Evolutionary conservation across 2,797 vertebrate genomes (phyloP).

Genomic region (Mus minutoides): DNA sequence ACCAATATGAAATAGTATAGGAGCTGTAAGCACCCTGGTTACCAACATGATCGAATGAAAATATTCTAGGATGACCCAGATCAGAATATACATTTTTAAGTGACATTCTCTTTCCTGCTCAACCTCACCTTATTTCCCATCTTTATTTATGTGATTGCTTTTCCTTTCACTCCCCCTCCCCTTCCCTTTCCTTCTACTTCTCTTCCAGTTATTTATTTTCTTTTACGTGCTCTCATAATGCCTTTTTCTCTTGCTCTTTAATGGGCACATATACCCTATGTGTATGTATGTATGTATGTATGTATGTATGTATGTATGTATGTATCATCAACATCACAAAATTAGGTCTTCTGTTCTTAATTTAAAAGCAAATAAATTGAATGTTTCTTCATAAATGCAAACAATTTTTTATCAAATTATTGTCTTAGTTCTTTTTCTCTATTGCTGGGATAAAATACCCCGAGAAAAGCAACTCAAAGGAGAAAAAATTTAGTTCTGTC

Average conservation of each 20-base stretch:
- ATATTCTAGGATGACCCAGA: not conserved
- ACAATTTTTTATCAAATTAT: not conserved
- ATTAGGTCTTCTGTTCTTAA: not conserved
- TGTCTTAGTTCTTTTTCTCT: not conserved
- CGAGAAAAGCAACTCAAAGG: not conserved
- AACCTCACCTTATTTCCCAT: not conserved
- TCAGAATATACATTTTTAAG: not conserved
- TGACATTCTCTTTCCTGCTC: not conserved
- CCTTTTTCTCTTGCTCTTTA: not conserved
- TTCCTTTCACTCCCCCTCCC: not conserved
- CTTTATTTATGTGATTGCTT: not conserved
- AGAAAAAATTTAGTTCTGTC: not conserved
- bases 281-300: no score
- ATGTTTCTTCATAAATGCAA: conserved; percentile 27
- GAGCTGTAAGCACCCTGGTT: not conserved
- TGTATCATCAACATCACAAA: conserved; percentile 21
- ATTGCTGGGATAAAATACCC: not conserved
- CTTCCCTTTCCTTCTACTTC: not conserved
- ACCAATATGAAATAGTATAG: not conserved
- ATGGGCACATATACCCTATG: not conserved
- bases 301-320: not conserved
- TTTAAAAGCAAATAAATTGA: not conserved
- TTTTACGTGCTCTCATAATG: not conserved
- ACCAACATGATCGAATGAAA: not conserved
- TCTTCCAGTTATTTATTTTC: not conserved